These are phyloP conservation scores for Ageneiosus marmoratus DNA, from an alignment of 2,113 vertebrate species.

Conservation along the genomic window DNA sequence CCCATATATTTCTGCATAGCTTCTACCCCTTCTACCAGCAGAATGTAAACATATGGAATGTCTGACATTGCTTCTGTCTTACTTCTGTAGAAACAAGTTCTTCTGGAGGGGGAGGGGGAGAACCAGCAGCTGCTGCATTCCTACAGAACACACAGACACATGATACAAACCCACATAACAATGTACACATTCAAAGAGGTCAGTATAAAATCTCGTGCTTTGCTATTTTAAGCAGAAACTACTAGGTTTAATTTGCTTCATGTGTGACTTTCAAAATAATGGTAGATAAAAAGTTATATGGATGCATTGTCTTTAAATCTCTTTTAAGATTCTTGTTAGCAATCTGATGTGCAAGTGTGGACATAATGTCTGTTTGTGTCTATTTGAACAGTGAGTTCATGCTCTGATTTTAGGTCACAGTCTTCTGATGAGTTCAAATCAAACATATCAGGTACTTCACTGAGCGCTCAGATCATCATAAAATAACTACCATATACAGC, in stretches of 20 bases:
- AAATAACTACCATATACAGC: neutral
- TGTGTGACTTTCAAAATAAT: neutral
- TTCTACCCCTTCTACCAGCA: constrained; percentile 83
- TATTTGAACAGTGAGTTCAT: constrained; percentile 50
- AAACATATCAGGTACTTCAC: neutral
- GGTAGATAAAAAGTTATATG: neutral
- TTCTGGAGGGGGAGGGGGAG: constrained; percentile 68
- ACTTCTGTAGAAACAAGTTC: constrained; percentile 77
- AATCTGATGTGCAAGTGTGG: neutral
- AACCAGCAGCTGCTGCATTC: constrained; percentile 68
- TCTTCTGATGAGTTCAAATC: neutral
- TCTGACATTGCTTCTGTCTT: constrained; percentile 80
- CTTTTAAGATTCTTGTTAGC: neutral
- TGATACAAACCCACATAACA: constrained; percentile 8
- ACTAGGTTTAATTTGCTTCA: neutral
- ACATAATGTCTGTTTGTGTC: constrained; percentile 6
- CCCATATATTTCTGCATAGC: constrained; percentile 63
- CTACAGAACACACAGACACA: constrained; percentile 23
- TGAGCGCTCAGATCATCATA: neutral
- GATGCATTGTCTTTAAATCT: neutral
- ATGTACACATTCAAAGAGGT: neutral
- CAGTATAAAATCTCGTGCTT: constrained; percentile 3
- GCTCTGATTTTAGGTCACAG: constrained; percentile 6
- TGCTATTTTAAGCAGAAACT: neutral
- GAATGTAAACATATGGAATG: constrained; percentile 76